Evolutionary conservation across 1,140 invertebrate genomes (phyloP).

Genomic region (Parapsyche elsis): DNA sequence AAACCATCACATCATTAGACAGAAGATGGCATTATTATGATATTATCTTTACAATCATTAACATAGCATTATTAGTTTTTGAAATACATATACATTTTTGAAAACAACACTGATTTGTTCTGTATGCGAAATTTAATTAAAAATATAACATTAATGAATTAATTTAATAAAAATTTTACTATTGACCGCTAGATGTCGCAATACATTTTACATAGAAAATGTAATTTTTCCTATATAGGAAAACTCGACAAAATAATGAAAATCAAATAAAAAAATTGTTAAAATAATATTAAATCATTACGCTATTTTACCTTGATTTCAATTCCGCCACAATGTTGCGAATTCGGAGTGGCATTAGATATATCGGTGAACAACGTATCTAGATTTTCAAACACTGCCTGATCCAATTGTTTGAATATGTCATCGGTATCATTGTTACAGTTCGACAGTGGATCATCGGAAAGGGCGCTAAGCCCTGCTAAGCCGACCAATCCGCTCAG

Average conservation of each 20-base stretch:
- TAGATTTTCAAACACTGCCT: slow-evolving; percentile 69
- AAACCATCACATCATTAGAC: too few relatives aligned
- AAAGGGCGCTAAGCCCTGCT: slow-evolving; percentile 72
- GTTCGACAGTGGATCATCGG: slow-evolving; percentile 67
- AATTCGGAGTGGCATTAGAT: slow-evolving; percentile 61
- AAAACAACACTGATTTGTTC: too few relatives aligned
- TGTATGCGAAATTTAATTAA: too few relatives aligned
- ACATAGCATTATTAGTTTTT: too few relatives aligned
- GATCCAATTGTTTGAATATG: slow-evolving; percentile 77
- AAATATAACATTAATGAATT: too few relatives aligned
- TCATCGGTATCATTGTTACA: slow-evolving; percentile 72
- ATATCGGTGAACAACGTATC: slow-evolving; percentile 67
- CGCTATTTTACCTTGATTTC: slow-evolving; percentile 64
- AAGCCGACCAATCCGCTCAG: slow-evolving; percentile 17
- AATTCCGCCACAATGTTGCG: slow-evolving; percentile 54
- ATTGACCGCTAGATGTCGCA: neutral
- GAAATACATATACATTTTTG: too few relatives aligned
- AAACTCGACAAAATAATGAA: slow-evolving; percentile 38
- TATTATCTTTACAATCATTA: too few relatives aligned
- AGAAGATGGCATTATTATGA: too few relatives aligned
- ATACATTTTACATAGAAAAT: too few relatives aligned
- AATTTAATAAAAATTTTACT: too few relatives aligned
- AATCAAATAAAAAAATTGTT: neutral
- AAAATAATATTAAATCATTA: too few relatives aligned
- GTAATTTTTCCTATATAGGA: too few relatives aligned